Conservation (phyloP, 2,113 vertebrate species). For the Phaethon lepturus region DNA sequence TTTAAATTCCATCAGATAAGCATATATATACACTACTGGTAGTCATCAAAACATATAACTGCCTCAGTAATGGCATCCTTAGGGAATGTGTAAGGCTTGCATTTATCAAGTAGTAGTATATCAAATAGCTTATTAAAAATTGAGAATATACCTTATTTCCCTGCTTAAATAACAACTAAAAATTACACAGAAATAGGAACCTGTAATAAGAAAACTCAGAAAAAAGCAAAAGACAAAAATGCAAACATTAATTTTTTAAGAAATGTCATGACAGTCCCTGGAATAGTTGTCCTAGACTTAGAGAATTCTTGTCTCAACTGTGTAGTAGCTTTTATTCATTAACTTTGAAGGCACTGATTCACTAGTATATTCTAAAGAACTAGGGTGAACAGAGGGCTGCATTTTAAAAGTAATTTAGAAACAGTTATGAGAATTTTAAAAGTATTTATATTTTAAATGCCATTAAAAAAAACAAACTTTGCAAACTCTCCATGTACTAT, state of each 20-base stretch:
- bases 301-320: slow-evolving; percentile 11
- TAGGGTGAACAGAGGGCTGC: not conserved
- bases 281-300: not conserved
- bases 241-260: not conserved
- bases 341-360: slow-evolving; percentile 50
- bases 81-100: slow-evolving; percentile 11
- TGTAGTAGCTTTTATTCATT: slow-evolving; percentile 35
- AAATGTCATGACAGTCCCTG: not conserved
- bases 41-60: not conserved
- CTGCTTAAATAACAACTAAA: slow-evolving; percentile 59
- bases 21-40: not conserved
- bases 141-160: slow-evolving; percentile 59
- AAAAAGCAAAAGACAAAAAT: slow-evolving; percentile 36
- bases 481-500: not conserved
- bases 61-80: slow-evolving; percentile 20
- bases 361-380: slow-evolving; percentile 21
- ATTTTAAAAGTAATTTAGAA: slow-evolving; percentile 18
- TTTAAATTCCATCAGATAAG: slow-evolving; percentile 23
- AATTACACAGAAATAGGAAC: slow-evolving; percentile 39
- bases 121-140: slow-evolving; percentile 60
- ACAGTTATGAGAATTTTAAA: not conserved
- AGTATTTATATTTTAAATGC: not conserved
- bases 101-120: slow-evolving; percentile 21
- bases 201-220: slow-evolving; percentile 41
- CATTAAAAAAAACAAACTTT: not conserved